A percentile compares a stretch with the other conserved stretches of the same genome.
Conservation (phyloP, 2,113 vertebrate genomes). For the Tricholaema leucomelas region DNA sequence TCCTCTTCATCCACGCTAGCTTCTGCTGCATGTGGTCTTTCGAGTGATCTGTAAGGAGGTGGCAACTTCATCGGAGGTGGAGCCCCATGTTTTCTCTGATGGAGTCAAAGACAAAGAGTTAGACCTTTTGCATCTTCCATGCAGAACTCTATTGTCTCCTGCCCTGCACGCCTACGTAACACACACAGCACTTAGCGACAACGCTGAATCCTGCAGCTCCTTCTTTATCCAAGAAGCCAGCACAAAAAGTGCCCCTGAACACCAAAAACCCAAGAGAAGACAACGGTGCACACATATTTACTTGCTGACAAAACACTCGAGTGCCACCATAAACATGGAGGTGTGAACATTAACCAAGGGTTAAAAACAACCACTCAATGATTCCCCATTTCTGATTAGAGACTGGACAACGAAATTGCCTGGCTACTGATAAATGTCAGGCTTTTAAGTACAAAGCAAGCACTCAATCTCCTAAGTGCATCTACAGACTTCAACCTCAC, state of each 20-base stretch:
- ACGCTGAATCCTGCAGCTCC: neutral
- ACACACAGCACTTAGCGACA: neutral
- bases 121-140: neutral
- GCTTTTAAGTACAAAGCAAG: neutral
- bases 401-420: neutral
- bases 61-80: conserved; percentile 86
- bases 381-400: neutral
- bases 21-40: conserved; percentile 12
- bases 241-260: neutral
- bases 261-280: neutral
- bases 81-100: conserved; percentile 64
- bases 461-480: neutral
- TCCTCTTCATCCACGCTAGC: conserved; percentile 30
- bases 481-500: neutral
- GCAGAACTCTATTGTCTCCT: neutral
- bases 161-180: neutral
- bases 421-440: neutral
- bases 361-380: conserved; percentile 11
- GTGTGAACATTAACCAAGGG: neutral
- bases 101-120: conserved; percentile 25
- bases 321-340: neutral
- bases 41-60: conserved; percentile 81
- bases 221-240: neutral
- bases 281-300: neutral
- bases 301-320: neutral